Evolutionary conservation across 2,113 vertebrate species (phyloP), one percentile per base, ranked within the genome.

Genomic region (Limnothrissa miodon): DNA sequence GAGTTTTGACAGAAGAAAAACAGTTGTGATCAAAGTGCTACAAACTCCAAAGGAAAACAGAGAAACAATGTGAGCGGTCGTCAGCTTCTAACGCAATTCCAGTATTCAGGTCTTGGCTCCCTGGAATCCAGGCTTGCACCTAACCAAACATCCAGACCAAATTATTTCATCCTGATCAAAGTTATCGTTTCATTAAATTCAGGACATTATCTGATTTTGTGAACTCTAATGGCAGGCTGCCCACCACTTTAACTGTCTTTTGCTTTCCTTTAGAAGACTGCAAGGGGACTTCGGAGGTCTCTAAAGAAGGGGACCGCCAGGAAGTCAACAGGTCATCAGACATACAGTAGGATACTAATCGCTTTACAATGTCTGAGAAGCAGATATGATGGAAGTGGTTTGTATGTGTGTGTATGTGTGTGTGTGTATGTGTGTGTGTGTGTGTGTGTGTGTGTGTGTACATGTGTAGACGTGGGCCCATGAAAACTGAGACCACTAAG

Each of bases 1-100:
- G 66, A 36, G 66, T 36, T 74, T 39, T 74, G 66, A 74, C 66
- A 74, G 66, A 74, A 39, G 66, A 39, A 74, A 74, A 74, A 74
- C 33, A 74, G 33, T 74, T 74, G 13, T 74, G 66, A 74, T 74
- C 66, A 74, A 74, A 74, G 66, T 74, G 66, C 66, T 74, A 36
- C 25, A 74, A 74, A 70, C 66, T 70, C 66, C 9, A 5, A 70
- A 33, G 29, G 29, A 70, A 66, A 70, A 74, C 66, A 74, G 11
- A 33, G 66, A 74, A 74, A 33, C 66, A 74, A 36, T 36, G 17
- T 5, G 25, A 36, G 66, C 33, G 10, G 10, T 74, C 66, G 4
- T 74, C 66, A 74, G 29, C 66, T 33, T 39, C 29, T 17, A 74
- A 74, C 36, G 9, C 1, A 8, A 62, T 15, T 33, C 11, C 21